Conservation (phyloP, 2,113 vertebrate species). For the Chrysemys picta region DNA sequence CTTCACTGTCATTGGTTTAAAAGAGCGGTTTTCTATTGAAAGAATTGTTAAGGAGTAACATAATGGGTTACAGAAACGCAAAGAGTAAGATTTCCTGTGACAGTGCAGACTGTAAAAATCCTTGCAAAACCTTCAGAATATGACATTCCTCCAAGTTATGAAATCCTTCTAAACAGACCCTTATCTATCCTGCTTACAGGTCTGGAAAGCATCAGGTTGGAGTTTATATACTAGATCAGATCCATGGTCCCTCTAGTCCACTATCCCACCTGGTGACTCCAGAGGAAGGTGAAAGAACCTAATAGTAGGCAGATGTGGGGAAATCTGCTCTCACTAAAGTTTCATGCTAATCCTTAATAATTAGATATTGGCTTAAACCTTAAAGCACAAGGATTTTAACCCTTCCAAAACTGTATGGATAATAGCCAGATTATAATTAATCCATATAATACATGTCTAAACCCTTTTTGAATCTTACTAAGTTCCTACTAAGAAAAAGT, state of each 20-base stretch:
- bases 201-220: neutral
- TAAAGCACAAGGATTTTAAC: neutral
- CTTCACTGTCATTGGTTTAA: neutral
- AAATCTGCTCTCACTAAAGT: neutral
- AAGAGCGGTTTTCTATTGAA: neutral
- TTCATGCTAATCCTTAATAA: neutral
- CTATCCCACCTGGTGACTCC: neutral
- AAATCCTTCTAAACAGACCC: neutral
- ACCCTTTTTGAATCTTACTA: neutral
- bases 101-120: neutral
- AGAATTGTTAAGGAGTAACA: neutral
- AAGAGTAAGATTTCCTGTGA: neutral
- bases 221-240: neutral
- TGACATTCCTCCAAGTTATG: fast-evolving
- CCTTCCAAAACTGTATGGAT: neutral
- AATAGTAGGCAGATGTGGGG: neutral
- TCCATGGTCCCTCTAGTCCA: neutral
- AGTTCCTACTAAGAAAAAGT: neutral
- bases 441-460: neutral
- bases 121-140: neutral
- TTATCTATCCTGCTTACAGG: neutral
- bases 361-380: neutral
- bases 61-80: neutral
- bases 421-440: neutral
- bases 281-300: neutral